Evolutionary conservation across 2,113 vertebrate species (phyloP).

Genomic region (Peromyscus leucopus): DNA sequence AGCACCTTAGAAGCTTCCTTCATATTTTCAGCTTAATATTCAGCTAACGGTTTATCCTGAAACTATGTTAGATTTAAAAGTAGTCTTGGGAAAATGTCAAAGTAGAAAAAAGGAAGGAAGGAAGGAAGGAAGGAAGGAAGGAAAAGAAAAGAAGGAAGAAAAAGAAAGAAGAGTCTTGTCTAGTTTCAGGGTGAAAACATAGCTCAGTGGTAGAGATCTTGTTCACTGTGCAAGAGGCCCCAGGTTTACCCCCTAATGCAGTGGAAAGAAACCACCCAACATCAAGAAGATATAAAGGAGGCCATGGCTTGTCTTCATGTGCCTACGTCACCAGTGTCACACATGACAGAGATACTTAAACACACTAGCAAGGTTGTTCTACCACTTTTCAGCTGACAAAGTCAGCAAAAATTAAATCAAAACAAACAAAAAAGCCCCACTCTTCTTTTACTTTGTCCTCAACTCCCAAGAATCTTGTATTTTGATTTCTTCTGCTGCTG

Average conservation of each 20-base stretch:
- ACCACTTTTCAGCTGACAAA: constrained; percentile 12
- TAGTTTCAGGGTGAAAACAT: not conserved
- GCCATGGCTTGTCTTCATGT: not conserved
- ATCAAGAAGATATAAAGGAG: constrained; percentile 41
- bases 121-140: too few relatives aligned
- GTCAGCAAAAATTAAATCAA: constrained; percentile 13
- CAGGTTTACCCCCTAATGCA: not conserved
- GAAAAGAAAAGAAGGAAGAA: not conserved
- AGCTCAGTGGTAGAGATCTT: not conserved
- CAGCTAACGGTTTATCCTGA: constrained; percentile 20
- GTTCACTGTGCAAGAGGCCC: not conserved
- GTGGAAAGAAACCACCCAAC: not conserved
- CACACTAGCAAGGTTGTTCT: not conserved
- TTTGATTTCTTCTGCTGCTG: constrained; percentile 39
- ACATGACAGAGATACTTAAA: constrained; percentile 35
- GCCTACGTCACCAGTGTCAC: not conserved
- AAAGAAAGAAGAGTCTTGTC: not conserved
- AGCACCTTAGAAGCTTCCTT: constrained; percentile 27
- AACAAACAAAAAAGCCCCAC: constrained; percentile 4
- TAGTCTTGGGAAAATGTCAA: not conserved
- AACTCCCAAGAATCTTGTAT: not conserved
- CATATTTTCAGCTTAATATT: constrained; percentile 14
- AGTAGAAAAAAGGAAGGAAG: not conserved
- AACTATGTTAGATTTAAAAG: not conserved
- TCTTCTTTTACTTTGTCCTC: not conserved